Evolutionary conservation across 1,140 invertebrate genomes (phyloP).

Genomic region (Caenorhabditis remanei): DNA sequence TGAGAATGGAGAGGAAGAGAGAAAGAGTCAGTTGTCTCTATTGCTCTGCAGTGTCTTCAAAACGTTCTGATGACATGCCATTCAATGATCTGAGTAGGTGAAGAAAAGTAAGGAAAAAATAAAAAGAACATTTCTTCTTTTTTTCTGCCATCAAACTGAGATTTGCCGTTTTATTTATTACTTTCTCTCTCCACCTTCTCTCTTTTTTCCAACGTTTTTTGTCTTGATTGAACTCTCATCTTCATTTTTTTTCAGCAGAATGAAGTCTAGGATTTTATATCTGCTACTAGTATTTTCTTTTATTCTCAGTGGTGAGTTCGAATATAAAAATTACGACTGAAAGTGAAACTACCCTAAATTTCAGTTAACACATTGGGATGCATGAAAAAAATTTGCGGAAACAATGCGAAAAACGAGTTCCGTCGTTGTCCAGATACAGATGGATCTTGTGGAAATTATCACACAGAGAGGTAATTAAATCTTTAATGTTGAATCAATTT

Average conservation of each 20-base stretch:
- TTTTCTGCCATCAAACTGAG: conserved; percentile 32
- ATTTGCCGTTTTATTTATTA: conserved; percentile 47
- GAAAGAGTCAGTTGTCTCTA: conserved; percentile 42
- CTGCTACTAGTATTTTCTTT: not conserved
- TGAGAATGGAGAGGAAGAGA: not conserved
- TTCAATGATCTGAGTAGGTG: conserved; percentile 22
- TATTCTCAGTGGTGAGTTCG: not conserved
- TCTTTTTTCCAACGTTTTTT: not conserved
- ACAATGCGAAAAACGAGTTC: conserved; percentile 59
- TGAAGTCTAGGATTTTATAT: not conserved
- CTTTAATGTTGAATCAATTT: not conserved
- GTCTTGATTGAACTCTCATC: not conserved
- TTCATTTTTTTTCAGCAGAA: not conserved
- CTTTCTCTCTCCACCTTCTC: conserved; percentile 41
- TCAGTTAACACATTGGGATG: conserved; percentile 56
- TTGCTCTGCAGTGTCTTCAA: not conserved
- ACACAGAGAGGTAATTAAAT: conserved; percentile 57
- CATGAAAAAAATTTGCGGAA: conserved; percentile 63
- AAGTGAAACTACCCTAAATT: not conserved
- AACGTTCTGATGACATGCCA: conserved; percentile 43
- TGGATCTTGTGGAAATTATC: conserved; percentile 65
- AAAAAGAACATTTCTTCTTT: conserved; percentile 12
- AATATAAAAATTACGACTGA: not conserved
- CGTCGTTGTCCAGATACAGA: conserved; percentile 63
- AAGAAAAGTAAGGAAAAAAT: not conserved